Evolutionary conservation across 2,113 vertebrate species (phyloP), one percentile per base, ranked within the genome.

Genomic region (Cyrtonyx montezumae): DNA sequence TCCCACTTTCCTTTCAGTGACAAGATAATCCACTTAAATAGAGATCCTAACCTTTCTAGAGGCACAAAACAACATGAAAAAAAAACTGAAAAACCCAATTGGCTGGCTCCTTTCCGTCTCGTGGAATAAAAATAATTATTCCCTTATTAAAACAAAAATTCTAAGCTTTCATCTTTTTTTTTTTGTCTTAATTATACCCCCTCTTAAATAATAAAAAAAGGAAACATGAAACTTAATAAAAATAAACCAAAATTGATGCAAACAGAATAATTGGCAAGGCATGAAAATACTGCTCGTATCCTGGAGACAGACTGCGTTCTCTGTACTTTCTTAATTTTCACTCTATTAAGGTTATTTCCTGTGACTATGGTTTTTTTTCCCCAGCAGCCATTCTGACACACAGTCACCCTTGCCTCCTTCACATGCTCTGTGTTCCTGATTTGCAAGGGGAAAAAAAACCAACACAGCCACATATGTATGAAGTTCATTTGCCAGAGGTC

Each of bases 271-370:
- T 97, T 98, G 96, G 87, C 90, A 97, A 97, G 90, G 95, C 55
- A 2, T 96, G 96, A 97, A 97, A 97, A 93, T 84, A 94, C 83
- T 23, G 15, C 79, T 74, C 0, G 93, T 98, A 96, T 97, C 97
- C 97, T 97, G 96, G 98, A 98, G 96, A 97, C 96, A 93, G 94
- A 46, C 87, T 88, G 51, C 40, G 19, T 96, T 96, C 93, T 89
- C 12, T 1, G 94, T 96, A 1, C 19, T 97, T 97, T 97, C 97
- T 97, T 98, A 98, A 98, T 98, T 98, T 98, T 98, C 97, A 98
- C 96, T 97, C 96, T 97, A 97, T 98, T 98, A 97, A 97, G 96
- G 96, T 97, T 97, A 98, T 97, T 98, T 98, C 97, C 97, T 97
- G 89, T 97, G 96, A 93, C 95, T 88, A 67, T 92, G 83, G 76